These are phyloP conservation scores for Schrankia costaestrigalis DNA, from an alignment of 2,888 invertebrate genomes.

Conservation along the genomic window DNA sequence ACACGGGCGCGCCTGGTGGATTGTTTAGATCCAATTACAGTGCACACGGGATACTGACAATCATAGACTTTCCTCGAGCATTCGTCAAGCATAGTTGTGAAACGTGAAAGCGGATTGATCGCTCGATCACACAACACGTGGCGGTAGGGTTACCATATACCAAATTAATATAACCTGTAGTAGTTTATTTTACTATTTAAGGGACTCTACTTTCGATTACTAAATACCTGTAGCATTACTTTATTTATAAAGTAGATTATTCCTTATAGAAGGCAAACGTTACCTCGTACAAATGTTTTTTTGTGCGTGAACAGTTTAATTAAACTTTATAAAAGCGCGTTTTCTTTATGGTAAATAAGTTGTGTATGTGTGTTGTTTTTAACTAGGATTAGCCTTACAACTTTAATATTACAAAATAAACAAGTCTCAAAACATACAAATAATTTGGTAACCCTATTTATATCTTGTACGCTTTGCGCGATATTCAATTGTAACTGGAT, in stretches of 20 bases:
- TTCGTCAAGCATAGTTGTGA: slow-evolving; percentile 36
- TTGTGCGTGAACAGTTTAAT: no score
- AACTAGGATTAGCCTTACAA: no score
- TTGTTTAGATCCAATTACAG: slow-evolving; percentile 42
- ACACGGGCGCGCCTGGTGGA: slow-evolving; percentile 19
- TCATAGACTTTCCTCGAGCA: slow-evolving; percentile 49
- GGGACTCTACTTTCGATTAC: no score
- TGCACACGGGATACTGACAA: slow-evolving; percentile 41
- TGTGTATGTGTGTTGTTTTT: no score
- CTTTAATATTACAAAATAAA: no score
- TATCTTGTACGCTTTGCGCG: slow-evolving; percentile 34
- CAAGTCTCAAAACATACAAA: neutral
- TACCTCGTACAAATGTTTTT: no score
- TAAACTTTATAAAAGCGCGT: no score
- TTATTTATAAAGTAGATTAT: no score
- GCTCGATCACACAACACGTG: slow-evolving; percentile 53
- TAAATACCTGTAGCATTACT: no score
- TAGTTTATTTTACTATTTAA: no score
- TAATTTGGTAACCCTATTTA: slow-evolving; percentile 10
- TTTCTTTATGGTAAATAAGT: no score
- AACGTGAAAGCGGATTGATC: slow-evolving; percentile 60
- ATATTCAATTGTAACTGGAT: slow-evolving; percentile 61
- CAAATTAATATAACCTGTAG: neutral
- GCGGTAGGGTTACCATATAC: slow-evolving; percentile 12
- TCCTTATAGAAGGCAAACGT: no score